Percentiles rank a stretch among this genome's conserved stretches.
Conservation (phyloP, 2,888 invertebrate genomes). For the Helobdella robusta region DNA sequence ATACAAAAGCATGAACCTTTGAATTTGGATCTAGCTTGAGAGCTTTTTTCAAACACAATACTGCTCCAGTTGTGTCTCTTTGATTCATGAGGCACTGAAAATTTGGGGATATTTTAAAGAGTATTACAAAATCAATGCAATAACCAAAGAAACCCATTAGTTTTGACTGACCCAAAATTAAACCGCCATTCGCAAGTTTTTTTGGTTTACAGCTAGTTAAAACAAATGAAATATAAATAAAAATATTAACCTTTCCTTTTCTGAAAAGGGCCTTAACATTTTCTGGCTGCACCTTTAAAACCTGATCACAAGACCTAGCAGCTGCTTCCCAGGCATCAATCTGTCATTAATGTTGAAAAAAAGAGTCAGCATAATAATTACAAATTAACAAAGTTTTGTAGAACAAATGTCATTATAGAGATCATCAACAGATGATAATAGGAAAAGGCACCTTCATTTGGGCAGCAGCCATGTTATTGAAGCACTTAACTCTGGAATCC, state of each 20-base stretch:
- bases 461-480: constrained; percentile 84
- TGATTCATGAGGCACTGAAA: no score
- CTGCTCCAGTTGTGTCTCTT: no score
- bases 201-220: constrained; percentile 41
- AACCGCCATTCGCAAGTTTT: no score
- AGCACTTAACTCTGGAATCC: constrained; percentile 71
- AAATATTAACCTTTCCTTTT: constrained; percentile 59
- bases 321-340: constrained; percentile 74
- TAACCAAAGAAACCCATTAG: no score
- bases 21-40: constrained; percentile 60
- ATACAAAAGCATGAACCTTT: constrained; percentile 50
- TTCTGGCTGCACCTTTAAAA: constrained; percentile 70
- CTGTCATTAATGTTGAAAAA: constrained; percentile 33
- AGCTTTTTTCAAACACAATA: constrained; percentile 58
- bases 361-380: background rate
- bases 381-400: background rate
- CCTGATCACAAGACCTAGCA: constrained; percentile 69
- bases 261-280: constrained; percentile 84
- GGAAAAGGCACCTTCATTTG: constrained; percentile 63
- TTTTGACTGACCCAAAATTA: no score
- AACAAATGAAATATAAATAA: background rate
- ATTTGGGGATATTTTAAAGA: no score
- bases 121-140: no score
- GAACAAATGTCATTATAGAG: no score
- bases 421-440: no score